A percentile compares a stretch with the other conserved stretches of the same genome.
These are phyloP conservation scores for Nymphalis urticae DNA, from an alignment of 2,888 invertebrate species.

Conservation along the genomic window DNA sequence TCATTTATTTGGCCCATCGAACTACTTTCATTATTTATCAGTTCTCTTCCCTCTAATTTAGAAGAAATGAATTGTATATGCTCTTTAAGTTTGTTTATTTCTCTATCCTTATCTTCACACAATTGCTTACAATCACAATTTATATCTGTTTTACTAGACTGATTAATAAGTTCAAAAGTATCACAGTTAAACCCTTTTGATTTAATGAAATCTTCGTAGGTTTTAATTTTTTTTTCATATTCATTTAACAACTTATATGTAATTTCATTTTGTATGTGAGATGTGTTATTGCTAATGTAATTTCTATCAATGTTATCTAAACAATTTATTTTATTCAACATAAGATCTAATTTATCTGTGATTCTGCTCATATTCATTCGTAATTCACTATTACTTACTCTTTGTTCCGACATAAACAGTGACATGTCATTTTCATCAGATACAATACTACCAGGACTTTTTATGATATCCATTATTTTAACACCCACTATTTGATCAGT, in stretches of 20 bases:
- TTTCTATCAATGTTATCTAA: slow-evolving; percentile 45
- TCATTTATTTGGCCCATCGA: slow-evolving; percentile 45
- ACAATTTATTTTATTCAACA: slow-evolving; percentile 56
- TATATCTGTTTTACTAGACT: slow-evolving; percentile 3
- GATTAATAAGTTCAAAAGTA: slow-evolving; percentile 28
- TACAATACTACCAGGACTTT: slow-evolving; percentile 43
- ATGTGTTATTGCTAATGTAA: slow-evolving; percentile 24
- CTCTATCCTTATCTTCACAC: slow-evolving; percentile 47
- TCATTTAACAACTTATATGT: slow-evolving; percentile 63
- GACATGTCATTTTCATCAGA: slow-evolving; percentile 50
- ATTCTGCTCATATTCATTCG: slow-evolving; percentile 69
- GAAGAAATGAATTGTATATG: slow-evolving; percentile 47
- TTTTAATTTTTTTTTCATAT: slow-evolving; percentile 71
- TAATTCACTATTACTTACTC: slow-evolving; percentile 67
- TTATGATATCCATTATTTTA: slow-evolving; percentile 40
- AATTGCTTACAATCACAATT: slow-evolving; percentile 43
- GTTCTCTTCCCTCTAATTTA: slow-evolving; percentile 34
- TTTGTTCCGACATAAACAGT: slow-evolving; percentile 66
- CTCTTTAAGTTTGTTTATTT: slow-evolving; percentile 48
- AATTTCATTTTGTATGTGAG: slow-evolving; percentile 55
- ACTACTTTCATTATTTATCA: slow-evolving; percentile 35
- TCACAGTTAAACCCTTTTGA: slow-evolving; percentile 45
- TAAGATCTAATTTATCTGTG: slow-evolving; percentile 63
- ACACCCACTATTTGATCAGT: slow-evolving; percentile 56
- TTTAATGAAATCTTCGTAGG: slow-evolving; percentile 62